phyloP scores from a whole-genome alignment of 2,797 vertebrate species.

The Rhinella marina region DNA sequence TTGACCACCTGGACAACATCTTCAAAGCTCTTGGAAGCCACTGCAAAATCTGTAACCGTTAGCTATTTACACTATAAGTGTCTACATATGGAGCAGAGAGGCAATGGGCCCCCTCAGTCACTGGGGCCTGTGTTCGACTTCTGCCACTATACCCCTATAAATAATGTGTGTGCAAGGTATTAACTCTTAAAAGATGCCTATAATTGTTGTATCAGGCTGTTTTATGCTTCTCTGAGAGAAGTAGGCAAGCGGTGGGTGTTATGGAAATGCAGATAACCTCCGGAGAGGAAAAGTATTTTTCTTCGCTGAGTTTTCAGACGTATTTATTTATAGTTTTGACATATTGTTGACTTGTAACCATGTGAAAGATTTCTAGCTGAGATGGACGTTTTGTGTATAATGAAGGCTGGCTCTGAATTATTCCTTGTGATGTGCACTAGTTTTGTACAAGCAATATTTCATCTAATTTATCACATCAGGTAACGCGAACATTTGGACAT shows the following conservation, averaged over 20 bases:
- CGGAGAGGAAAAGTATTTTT: not conserved
- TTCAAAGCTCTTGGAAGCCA: too few species aligned
- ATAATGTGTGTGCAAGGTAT: not conserved
- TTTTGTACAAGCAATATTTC: constrained; percentile 34
- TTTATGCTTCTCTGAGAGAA: too few species aligned
- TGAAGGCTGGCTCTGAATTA: constrained; percentile 33
- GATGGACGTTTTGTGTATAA: constrained; percentile 44
- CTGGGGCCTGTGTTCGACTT: too few species aligned
- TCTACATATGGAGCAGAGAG: too few species aligned
- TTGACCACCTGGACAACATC: too few species aligned
- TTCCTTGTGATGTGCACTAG: constrained; percentile 41
- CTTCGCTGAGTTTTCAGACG: constrained; percentile 10
- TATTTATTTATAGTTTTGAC: constrained; percentile 39
- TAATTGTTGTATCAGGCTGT: not conserved
- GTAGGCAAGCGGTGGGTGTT: not conserved
- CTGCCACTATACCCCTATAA: not conserved
- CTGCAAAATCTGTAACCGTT: too few species aligned
- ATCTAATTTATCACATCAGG: constrained; percentile 48
- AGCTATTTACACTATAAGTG: too few species aligned
- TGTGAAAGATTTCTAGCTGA: constrained; percentile 46
- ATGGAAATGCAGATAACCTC: constrained; percentile 15
- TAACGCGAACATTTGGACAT: constrained; percentile 45
- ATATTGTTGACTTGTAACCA: constrained; percentile 36
- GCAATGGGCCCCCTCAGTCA: too few species aligned
- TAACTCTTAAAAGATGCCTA: not conserved